Base-by-base conservation (phyloP, 2,113 vertebrate species). In the Anhinga anhinga region DNA sequence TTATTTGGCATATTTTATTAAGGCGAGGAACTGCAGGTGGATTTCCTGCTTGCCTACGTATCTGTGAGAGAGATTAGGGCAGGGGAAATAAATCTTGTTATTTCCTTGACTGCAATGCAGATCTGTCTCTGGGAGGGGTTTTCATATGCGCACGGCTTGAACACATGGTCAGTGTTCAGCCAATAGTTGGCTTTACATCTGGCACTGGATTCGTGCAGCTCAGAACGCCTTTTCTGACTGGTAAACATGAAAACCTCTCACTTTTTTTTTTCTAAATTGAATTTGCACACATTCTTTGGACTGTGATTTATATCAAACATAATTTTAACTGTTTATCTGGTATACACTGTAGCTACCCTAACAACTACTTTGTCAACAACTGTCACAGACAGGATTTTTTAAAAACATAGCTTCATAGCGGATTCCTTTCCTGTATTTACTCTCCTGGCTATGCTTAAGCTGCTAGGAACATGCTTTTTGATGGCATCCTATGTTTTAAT, bases 91-190 rank as follows among this genome's bases (percentile, higher is more conserved):
- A 95, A 96, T 95, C 90, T 88, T 90, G 71, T 44, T 92, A 90
- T 94, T 95, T 74, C 89, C 87, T 85, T 83, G 92, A 89, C 97
- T 97, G 97, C 97, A 98, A 97, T 97, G 97, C 97, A 98, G 97
- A 97, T 97, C 96, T 95, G 91, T 55, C 83, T 87, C 52, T 26
- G 96, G 97, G 97, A 74, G 96, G 86, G 77, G 95, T 91, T 97
- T 91, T 71, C 77, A 15, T 91, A 69, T 76, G 86, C 44, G 45
- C 89, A 91, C 16, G 23, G 86, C 81, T 87, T 85, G 8, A 55
- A 32, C 93, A 85, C 93, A 55, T 94, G 94, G 77, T 56, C 80
- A 66, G 47, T 17, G 50, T 87, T 93, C 93, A 91, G 67, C 97
- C 97, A 97, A 96, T 97, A 59, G 88, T 16, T 26, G 58, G 66